A percentile compares a stretch with the other conserved stretches of the same genome.
These are phyloP conservation scores for Steatornis caripensis DNA, from an alignment of 2,113 vertebrate genomes.

Conservation along the genomic window DNA sequence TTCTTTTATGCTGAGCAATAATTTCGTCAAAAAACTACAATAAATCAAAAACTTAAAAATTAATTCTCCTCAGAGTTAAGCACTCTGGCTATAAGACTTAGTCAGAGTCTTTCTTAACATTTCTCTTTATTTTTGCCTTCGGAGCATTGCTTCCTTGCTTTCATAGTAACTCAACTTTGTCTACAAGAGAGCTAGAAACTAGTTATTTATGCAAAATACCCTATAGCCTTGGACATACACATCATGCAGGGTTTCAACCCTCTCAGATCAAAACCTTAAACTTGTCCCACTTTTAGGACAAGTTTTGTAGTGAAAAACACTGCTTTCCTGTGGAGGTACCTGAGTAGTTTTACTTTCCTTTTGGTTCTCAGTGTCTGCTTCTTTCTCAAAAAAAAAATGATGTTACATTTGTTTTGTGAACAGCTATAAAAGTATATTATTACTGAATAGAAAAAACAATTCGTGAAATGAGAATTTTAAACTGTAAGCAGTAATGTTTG, in stretches of 20 bases:
- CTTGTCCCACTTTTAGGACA: not conserved
- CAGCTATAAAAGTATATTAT: not conserved
- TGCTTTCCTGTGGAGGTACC: not conserved
- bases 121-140: not conserved
- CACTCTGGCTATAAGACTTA: fast-evolving
- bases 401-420: not conserved
- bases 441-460: not conserved
- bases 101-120: not conserved
- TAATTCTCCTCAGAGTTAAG: not conserved
- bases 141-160: not conserved
- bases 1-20: not conserved
- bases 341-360: not conserved
- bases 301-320: not conserved
- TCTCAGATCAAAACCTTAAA: not conserved
- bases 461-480: not conserved
- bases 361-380: not conserved
- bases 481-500: not conserved
- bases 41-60: not conserved
- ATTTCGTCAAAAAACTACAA: not conserved
- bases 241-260: not conserved
- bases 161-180: not conserved
- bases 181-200: not conserved
- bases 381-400: not conserved
- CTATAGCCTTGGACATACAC: not conserved
- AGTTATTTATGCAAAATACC: not conserved